Evolutionary conservation across 2,797 vertebrate genomes (phyloP).

Genomic region (Phataginus tetradactyla): DNA sequence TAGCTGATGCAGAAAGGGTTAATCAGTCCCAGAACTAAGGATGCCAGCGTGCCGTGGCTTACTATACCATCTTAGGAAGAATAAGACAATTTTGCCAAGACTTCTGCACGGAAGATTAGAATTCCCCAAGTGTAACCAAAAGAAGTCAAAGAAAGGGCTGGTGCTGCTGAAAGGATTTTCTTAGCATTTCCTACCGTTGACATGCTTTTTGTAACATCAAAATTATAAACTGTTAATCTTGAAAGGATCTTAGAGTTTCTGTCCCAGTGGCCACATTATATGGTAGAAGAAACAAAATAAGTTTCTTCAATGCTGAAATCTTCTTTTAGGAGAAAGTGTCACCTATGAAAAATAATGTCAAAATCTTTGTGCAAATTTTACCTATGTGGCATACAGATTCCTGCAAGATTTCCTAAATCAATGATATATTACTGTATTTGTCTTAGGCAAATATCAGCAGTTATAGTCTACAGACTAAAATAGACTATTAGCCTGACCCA

Average conservation of each 20-base stretch:
- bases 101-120: neutral
- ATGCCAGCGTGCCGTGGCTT: neutral
- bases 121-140: neutral
- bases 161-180: neutral
- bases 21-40: neutral
- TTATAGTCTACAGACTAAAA: neutral
- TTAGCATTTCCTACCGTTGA: slow-evolving; percentile 8
- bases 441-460: slow-evolving; percentile 1
- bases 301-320: neutral
- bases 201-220: slow-evolving; percentile 12
- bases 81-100: slow-evolving; percentile 20
- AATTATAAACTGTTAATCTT: neutral
- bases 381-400: neutral
- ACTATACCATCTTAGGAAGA: neutral
- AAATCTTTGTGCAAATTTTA: slow-evolving; percentile 18
- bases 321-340: neutral
- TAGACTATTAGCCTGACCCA: neutral
- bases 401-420: neutral
- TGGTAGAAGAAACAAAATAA: neutral
- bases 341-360: neutral
- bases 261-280: neutral
- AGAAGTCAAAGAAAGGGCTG: neutral
- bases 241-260: neutral
- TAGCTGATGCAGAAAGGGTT: neutral
- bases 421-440: neutral